Evolutionary conservation across 92 coral and sea anemone species (phyloP).

Genomic region (Epizoanthus illoricatus): DNA sequence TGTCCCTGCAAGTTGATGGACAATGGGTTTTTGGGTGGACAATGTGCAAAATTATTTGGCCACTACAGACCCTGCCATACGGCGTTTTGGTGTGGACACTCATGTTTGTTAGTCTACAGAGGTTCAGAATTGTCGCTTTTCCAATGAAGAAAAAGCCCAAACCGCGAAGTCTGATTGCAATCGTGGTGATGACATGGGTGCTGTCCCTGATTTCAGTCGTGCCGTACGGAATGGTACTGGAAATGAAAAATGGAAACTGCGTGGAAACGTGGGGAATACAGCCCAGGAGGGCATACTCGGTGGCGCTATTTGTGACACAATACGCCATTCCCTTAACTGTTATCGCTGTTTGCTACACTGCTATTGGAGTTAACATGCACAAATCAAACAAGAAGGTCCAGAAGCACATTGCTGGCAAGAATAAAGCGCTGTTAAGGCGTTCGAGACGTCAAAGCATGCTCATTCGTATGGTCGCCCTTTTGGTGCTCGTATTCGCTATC

Average conservation of each 20-base stretch:
- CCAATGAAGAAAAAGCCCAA: slow-evolving; percentile 37
- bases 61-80: slow-evolving; percentile 70
- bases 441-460: slow-evolving; percentile 55
- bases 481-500: slow-evolving; percentile 73
- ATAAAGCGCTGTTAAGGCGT: slow-evolving; percentile 56
- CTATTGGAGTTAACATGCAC: slow-evolving; percentile 61
- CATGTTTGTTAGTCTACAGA: slow-evolving; percentile 64
- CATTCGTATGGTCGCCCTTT: slow-evolving; percentile 68
- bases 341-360: slow-evolving; percentile 60
- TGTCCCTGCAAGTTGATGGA: slow-evolving; percentile 35
- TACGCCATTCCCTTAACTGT: slow-evolving; percentile 63
- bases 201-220: slow-evolving; percentile 51
- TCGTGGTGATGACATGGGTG: slow-evolving; percentile 60
- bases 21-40: slow-evolving; percentile 70
- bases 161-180: slow-evolving; percentile 5
- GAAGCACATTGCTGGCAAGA: slow-evolving; percentile 53
- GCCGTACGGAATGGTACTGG: slow-evolving; percentile 63
- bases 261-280: slow-evolving; percentile 64
- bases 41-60: slow-evolving; percentile 75
- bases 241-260: slow-evolving; percentile 51
- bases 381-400: slow-evolving; percentile 44
- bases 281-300: slow-evolving; percentile 49
- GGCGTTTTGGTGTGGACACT: slow-evolving; percentile 72
- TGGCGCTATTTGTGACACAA: slow-evolving; percentile 62
- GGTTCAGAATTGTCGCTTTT: slow-evolving; percentile 65